Evolutionary conservation across 1,140 invertebrate genomes (phyloP), one percentile per base, ranked within the genome.

Genomic region (Galleria mellonella): DNA sequence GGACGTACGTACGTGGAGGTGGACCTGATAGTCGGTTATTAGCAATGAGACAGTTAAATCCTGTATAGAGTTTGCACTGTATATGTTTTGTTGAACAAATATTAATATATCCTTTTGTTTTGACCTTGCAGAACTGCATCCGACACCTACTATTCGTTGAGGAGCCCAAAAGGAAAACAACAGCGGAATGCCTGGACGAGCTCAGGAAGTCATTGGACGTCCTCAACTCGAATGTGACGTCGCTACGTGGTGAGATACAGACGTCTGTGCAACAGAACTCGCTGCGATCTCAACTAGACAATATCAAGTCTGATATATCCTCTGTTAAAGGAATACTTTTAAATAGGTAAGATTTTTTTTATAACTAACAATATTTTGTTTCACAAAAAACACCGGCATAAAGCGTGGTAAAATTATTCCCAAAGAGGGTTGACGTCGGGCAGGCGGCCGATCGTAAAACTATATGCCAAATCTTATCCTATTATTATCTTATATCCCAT

Each of bases 301-400:
- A 90, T 47, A 86, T 94, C 47, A 93, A 93, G 67, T 88, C 90
- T 35, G 93, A 94, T 72, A 87, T 94, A 48, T 88, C 92, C 51
- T 92, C 92, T 55, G 89, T 94, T 28, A 94, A 94, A 76, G 92
- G 92, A 39, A 88, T 94, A 51, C 77, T 94, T 33, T 76, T 94
- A 14, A 93, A 92, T 64, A 91, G 92, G 92, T 92, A 62, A 65
- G 69, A 60, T 44, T 52, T 51, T 41, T 49, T 43, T 53, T 23
- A 23, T 23, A n/a, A n/a, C n/a, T n/a, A n/a, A n/a, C n/a, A n/a
- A n/a, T n/a, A n/a, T n/a, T n/a, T n/a, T n/a, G n/a, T n/a, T n/a
- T n/a, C n/a, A n/a, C n/a, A n/a, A n/a, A n/a, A n/a, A n/a, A n/a
- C n/a, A n/a, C n/a, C n/a, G n/a, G n/a, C n/a, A n/a, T n/a, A n/a